A percentile compares a stretch with the other conserved stretches of the same genome.
Conservation (phyloP, 2,888 invertebrate species). For the Busseola fusca region DNA sequence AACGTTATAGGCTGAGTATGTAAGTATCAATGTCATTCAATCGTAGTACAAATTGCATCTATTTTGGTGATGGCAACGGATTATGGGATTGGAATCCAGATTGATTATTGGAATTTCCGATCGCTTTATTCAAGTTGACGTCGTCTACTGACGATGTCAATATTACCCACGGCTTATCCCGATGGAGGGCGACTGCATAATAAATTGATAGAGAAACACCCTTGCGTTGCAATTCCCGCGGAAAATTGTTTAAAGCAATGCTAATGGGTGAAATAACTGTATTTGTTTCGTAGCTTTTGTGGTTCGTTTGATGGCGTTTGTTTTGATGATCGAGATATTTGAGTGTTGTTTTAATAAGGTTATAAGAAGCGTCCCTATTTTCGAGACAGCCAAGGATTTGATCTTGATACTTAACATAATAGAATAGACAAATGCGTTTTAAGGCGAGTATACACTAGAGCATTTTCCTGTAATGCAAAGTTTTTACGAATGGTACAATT, state of each 20-base stretch:
- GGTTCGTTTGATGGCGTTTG: slow-evolving; percentile 1
- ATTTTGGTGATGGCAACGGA: slow-evolving; percentile 70
- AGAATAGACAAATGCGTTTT: slow-evolving; percentile 2
- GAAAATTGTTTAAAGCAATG: slow-evolving; percentile 31
- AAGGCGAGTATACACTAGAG: background rate
- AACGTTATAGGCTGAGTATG: too few species aligned
- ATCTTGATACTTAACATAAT: slow-evolving; percentile 23
- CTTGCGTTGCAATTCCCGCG: slow-evolving; percentile 2
- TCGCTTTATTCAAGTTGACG: slow-evolving; percentile 63
- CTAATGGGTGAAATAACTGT: slow-evolving; percentile 22
- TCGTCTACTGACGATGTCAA: slow-evolving; percentile 31
- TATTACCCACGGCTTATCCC: slow-evolving; percentile 43
- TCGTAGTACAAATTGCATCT: slow-evolving; percentile 60
- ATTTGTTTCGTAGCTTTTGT: slow-evolving; percentile 1
- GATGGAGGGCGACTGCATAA: slow-evolving; percentile 17
- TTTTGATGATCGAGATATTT: slow-evolving; percentile 6
- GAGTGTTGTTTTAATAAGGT: background rate
- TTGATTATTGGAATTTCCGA: slow-evolving; percentile 75
- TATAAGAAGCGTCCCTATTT: background rate
- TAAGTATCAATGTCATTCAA: slow-evolving; percentile 36
- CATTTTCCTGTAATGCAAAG: background rate
- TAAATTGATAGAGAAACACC: slow-evolving; percentile 37
- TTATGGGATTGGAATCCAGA: slow-evolving; percentile 72
- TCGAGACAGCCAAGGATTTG: background rate
- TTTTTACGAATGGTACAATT: background rate